phyloP scores from a whole-genome alignment of 1,140 invertebrate genomes.

The Caerostris extrusa region DNA sequence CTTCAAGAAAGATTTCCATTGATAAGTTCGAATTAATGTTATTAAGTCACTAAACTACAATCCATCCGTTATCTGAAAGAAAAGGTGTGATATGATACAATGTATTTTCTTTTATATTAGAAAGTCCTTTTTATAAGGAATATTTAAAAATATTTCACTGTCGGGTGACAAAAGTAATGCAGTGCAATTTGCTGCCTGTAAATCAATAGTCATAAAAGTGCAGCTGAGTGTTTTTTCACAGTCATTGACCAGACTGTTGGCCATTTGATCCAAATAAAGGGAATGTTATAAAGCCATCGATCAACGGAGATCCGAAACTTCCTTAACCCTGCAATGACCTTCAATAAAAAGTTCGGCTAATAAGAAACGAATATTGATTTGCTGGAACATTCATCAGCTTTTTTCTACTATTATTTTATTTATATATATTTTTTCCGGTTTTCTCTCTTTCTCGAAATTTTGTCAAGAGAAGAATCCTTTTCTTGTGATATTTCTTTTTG shows the following conservation, averaged over 20 bases:
- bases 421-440: neutral
- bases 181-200: neutral
- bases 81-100: no score
- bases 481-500: slow-evolving; percentile 4
- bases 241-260: slow-evolving; percentile 24
- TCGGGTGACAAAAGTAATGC: neutral
- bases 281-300: slow-evolving; percentile 30
- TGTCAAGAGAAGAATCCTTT: slow-evolving; percentile 24
- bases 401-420: neutral
- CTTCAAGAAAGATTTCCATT: no score
- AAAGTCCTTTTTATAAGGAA: no score
- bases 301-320: neutral
- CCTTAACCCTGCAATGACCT: slow-evolving; percentile 42
- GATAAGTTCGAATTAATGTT: no score
- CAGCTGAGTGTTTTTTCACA: neutral
- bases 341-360: slow-evolving; percentile 46
- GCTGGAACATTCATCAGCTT: neutral
- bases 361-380: slow-evolving; percentile 48
- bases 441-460: neutral
- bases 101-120: no score
- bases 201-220: neutral
- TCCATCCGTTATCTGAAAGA: no score
- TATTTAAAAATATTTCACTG: neutral
- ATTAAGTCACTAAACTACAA: no score
- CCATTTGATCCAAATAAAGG: slow-evolving; percentile 14